Base-by-base conservation (phyloP, 2,888 invertebrate species). In the Troides oblongomaculatus region DNA sequence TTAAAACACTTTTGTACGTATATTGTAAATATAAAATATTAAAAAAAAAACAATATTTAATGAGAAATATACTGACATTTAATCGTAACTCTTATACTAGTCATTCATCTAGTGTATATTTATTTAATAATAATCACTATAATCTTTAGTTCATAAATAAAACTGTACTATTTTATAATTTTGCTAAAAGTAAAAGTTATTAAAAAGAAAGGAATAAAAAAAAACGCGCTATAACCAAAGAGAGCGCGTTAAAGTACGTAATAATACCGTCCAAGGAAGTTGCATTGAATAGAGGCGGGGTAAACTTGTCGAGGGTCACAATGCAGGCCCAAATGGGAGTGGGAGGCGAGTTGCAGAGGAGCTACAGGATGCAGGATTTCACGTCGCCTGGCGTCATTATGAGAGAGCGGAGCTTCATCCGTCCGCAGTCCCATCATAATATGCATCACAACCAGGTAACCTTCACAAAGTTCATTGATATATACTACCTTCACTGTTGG, bases 351-450 rank as follows among this genome's bases (percentile, higher is more conserved):
- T 81, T 93, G 81, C 93, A 92, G 82, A 83, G 93, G 75, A 93
- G 93, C 81, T 93, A 89, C 81, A 87, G 93, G 79, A 90, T 93
- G 88, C 92, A 91, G 80, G 94, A 94, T 79, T 94, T 94, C 79
- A 89, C 93, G 65, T 82, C 93, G 56, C 91, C 93, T 61, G 89
- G 92, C 71, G 93, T 95, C 76, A 94, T 95, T 80, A 94, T 94
- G 84, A 88, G 96, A 75, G 96, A 96, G 84, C 92, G 96, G 75
- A 96, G 96, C 84, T 96, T 96, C 85, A 93, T 96, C 67, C 93
- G 95, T 72, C 93, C 94, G 61, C 95, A 93, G 79, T 92, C 92
- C 3, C 93, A 94, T 81, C 93, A 94, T 81, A 93, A 90, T 74
- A 88, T 92, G 86, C 93, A 93, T 85, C 93, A 93, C 82, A 90